phyloP scores from a whole-genome alignment of 2,797 vertebrate genomes.

The Microctenopoma steveboyesi region DNA sequence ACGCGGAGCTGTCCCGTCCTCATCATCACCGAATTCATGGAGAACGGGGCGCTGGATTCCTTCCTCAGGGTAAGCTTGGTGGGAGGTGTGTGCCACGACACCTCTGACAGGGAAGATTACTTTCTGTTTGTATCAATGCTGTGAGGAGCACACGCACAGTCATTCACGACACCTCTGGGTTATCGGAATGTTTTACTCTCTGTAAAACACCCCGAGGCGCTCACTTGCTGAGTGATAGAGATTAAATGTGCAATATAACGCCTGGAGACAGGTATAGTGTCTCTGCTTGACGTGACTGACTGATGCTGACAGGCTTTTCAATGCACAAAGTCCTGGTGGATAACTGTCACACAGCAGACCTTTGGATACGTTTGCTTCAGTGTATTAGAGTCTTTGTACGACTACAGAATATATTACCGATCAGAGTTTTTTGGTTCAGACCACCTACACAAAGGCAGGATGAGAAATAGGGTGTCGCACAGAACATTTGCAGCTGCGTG shows the following conservation, averaged over 20 bases:
- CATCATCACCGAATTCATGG: slow-evolving; percentile 99
- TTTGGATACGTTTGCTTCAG: slow-evolving; percentile 58
- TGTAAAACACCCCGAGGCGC: slow-evolving; percentile 72
- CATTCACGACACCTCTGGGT: slow-evolving; percentile 66
- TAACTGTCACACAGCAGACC: slow-evolving; percentile 63
- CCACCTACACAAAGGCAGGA: slow-evolving; percentile 67
- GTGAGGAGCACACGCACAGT: slow-evolving; percentile 50
- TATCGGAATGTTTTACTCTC: slow-evolving; percentile 68
- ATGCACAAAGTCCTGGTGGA: slow-evolving; percentile 64
- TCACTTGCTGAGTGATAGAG: slow-evolving; percentile 71
- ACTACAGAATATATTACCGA: slow-evolving; percentile 64
- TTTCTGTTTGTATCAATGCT: slow-evolving; percentile 62
- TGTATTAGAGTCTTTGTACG: slow-evolving; percentile 57
- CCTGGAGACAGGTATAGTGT: slow-evolving; percentile 67
- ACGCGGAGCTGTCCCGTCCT: slow-evolving; percentile 98
- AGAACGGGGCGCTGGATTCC: slow-evolving; percentile 97
- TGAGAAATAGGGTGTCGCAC: slow-evolving; percentile 71
- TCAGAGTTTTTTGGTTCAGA: slow-evolving; percentile 51
- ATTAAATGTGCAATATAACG: slow-evolving; percentile 77
- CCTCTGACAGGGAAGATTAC: slow-evolving; percentile 58
- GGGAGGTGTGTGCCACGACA: slow-evolving; percentile 11
- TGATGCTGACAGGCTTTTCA: slow-evolving; percentile 73
- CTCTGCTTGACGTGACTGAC: slow-evolving; percentile 70
- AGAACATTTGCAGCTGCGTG: slow-evolving; percentile 62
- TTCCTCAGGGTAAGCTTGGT: slow-evolving; percentile 92